phyloP scores from a whole-genome alignment of 2,888 invertebrate species.

The Drosophila prolongata region DNA sequence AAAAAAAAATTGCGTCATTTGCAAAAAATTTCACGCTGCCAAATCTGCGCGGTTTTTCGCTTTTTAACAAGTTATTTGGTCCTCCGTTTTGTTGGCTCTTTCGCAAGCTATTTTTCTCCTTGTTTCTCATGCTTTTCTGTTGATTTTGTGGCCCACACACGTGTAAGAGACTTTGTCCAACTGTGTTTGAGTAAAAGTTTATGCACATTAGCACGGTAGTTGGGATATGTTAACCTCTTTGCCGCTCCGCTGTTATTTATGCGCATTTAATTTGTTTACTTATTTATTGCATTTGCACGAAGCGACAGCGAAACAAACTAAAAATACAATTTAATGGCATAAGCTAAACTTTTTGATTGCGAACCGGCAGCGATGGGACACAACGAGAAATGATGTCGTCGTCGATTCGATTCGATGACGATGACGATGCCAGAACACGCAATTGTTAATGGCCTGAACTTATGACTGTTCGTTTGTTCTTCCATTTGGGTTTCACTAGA shows the following conservation, averaged over 20 bases:
- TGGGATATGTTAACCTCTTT: constrained; percentile 60
- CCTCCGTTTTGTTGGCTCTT: constrained; percentile 3
- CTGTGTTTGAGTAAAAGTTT: constrained; percentile 37
- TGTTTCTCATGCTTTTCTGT: constrained; percentile 9
- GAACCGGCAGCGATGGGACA: constrained; percentile 25
- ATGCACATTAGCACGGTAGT: constrained; percentile 46
- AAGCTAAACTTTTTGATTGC: constrained; percentile 68
- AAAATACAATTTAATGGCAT: constrained; percentile 66
- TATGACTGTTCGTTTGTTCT: constrained; percentile 34
- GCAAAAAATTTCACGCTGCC: constrained; percentile 64
- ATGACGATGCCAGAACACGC: constrained; percentile 41
- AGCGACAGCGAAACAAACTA: constrained; percentile 40
- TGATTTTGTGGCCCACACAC: constrained; percentile 29
- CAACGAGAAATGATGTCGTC: constrained; percentile 35
- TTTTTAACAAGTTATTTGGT: constrained; percentile 14
- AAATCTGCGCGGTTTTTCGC: constrained; percentile 30
- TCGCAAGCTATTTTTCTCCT: constrained; percentile 25
- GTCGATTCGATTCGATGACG: constrained; percentile 36
- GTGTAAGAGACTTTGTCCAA: constrained; percentile 30
- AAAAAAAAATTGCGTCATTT: constrained; percentile 68
- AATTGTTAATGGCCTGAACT: constrained; percentile 44
- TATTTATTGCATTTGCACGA: constrained; percentile 52
- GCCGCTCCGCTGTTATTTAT: constrained; percentile 45
- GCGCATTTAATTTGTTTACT: constrained; percentile 65
- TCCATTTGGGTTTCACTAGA: constrained; percentile 33